These are phyloP conservation scores for Aldrovandia affinis DNA, from an alignment of 2,797 vertebrate genomes.

Conservation along the genomic window DNA sequence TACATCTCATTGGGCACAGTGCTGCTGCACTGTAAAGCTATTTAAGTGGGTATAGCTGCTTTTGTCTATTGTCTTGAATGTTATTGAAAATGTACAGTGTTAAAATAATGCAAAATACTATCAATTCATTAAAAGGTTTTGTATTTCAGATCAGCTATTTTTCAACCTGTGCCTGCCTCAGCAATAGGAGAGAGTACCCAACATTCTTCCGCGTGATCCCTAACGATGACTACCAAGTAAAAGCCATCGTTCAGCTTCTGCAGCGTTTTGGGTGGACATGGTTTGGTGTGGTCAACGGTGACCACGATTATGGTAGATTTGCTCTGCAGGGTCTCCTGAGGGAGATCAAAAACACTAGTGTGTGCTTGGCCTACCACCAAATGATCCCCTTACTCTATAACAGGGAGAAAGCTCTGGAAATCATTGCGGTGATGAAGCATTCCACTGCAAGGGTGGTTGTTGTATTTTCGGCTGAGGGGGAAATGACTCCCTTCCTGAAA, in stretches of 20 bases:
- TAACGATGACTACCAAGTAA: constrained; percentile 76
- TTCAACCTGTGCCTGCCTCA: constrained; percentile 74
- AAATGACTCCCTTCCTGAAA: constrained; percentile 71
- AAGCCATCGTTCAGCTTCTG: constrained; percentile 72
- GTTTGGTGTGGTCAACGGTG: constrained; percentile 71
- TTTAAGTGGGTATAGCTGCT: no score
- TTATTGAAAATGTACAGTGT: not conserved
- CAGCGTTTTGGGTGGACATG: constrained; percentile 72
- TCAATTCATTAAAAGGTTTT: not conserved
- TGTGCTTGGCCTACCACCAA: constrained; percentile 74
- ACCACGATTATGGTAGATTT: constrained; percentile 73
- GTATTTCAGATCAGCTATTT: constrained; percentile 75
- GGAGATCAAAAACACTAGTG: constrained; percentile 63
- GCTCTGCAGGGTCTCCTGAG: constrained; percentile 70
- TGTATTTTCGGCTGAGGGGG: constrained; percentile 74
- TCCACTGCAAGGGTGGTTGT: constrained; percentile 73
- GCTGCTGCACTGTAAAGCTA: no score
- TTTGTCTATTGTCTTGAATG: not conserved
- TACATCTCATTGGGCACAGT: no score
- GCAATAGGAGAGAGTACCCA: constrained; percentile 68
- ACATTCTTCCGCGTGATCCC: constrained; percentile 77
- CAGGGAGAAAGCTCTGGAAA: constrained; percentile 61
- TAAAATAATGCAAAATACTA: not conserved
- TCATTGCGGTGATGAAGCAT: constrained; percentile 69
- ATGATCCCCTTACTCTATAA: constrained; percentile 73